These are phyloP conservation scores for Helostoma temminkii DNA, from an alignment of 2,797 vertebrate genomes.

Conservation along the genomic window DNA sequence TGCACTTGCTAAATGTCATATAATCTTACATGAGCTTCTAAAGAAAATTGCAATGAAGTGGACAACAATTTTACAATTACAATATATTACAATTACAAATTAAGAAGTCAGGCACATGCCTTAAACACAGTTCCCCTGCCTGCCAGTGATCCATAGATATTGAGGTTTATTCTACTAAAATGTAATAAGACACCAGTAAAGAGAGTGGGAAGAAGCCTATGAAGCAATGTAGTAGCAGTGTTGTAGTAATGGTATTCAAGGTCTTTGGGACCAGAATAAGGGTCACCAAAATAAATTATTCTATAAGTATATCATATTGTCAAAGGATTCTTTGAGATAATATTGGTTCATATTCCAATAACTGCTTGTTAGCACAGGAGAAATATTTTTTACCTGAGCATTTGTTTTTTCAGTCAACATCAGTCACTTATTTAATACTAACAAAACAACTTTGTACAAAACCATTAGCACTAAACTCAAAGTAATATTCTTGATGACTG, in stretches of 20 bases:
- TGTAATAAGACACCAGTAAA: slow-evolving; percentile 45
- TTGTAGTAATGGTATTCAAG: neutral
- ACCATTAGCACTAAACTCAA: slow-evolving; percentile 44
- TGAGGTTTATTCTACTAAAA: slow-evolving; percentile 58
- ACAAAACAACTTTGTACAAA: slow-evolving; percentile 27
- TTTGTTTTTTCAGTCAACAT: slow-evolving; percentile 4
- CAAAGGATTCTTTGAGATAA: slow-evolving; percentile 8
- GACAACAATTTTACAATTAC: slow-evolving; percentile 19
- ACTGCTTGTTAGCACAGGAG: slow-evolving; percentile 15
- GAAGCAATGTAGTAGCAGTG: no score
- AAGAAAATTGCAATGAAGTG: slow-evolving; percentile 2
- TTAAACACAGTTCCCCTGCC: slow-evolving; percentile 46
- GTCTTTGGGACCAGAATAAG: neutral
- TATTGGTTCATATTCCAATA: slow-evolving; percentile 30
- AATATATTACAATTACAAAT: slow-evolving; percentile 18
- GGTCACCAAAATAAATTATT: slow-evolving; percentile 1
- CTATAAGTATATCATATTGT: slow-evolving; percentile 17
- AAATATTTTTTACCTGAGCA: neutral
- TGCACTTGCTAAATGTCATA: neutral
- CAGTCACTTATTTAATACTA: slow-evolving; percentile 25
- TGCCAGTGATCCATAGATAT: slow-evolving; percentile 43
- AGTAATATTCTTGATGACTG: slow-evolving; percentile 53
- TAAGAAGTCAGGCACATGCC: slow-evolving; percentile 51
- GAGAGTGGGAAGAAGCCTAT: slow-evolving; percentile 7
- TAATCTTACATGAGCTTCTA: neutral